Conservation (phyloP, 2,888 invertebrate species). For the Dryocosmus kuriphilus region DNA sequence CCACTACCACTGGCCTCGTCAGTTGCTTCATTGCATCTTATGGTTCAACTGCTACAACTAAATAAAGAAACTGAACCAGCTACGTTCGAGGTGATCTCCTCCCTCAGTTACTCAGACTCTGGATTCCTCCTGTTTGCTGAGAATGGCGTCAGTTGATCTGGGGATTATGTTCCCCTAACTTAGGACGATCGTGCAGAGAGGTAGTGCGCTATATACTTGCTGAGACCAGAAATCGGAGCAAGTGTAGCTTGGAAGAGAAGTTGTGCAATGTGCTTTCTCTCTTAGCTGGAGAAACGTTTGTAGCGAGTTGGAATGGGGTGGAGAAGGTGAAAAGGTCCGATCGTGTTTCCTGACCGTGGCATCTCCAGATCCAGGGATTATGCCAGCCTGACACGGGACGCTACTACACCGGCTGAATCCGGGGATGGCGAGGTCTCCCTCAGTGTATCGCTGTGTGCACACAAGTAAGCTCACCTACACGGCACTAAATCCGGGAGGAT, state of each 20-base stretch:
- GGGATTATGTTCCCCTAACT: conserved; percentile 58
- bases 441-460: conserved; percentile 13
- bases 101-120: conserved; percentile 30
- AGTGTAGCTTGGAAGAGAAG: conserved; percentile 51
- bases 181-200: conserved; percentile 50
- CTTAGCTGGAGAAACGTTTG: conserved; percentile 51
- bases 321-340: conserved; percentile 60
- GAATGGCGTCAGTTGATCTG: conserved; percentile 60
- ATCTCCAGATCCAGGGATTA: conserved; percentile 72
- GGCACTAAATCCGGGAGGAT: conserved; percentile 67
- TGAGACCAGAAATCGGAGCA: conserved; percentile 56
- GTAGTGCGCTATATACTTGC: conserved; percentile 58
- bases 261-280: conserved; percentile 54
- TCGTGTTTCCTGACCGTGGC: conserved; percentile 72
- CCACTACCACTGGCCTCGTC: no score
- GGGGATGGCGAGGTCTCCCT: conserved; percentile 5
- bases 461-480: conserved; percentile 54
- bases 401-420: conserved; percentile 54
- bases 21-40: no score
- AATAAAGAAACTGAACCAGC: not conserved
- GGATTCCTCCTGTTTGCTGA: conserved; percentile 57
- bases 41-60: no score
- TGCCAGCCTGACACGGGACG: conserved; percentile 70
- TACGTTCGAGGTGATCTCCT: conserved; percentile 47
- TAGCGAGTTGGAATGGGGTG: conserved; percentile 43